These are phyloP conservation scores for Drosophila suzukii DNA, from an alignment of 1,140 invertebrate genomes.

Conservation along the genomic window DNA sequence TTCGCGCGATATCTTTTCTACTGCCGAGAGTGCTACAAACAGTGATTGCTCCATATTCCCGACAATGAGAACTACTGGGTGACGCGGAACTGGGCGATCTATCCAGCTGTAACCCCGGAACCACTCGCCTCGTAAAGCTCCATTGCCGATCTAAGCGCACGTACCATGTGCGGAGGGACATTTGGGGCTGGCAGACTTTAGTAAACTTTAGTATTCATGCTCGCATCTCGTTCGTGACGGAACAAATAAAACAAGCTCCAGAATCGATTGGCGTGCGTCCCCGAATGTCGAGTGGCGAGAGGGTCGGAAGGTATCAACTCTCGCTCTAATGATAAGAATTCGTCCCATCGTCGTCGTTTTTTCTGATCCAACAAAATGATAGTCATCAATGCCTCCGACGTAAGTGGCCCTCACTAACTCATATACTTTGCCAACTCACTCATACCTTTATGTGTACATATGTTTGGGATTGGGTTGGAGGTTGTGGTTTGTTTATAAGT, in stretches of 20 bases:
- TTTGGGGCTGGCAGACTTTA: slow-evolving; percentile 13
- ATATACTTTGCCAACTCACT: not conserved
- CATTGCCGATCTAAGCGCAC: not conserved
- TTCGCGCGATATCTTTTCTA: not conserved
- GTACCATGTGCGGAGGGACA: slow-evolving; percentile 6
- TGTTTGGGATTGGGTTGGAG: slow-evolving; percentile 14
- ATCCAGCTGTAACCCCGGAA: not conserved
- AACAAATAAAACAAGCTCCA: slow-evolving; percentile 40
- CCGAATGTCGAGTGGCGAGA: slow-evolving; percentile 46
- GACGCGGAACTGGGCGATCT: not conserved
- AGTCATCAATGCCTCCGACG: slow-evolving; percentile 74
- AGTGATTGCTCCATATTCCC: not conserved
- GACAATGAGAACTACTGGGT: not conserved
- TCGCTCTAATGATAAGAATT: slow-evolving; percentile 71
- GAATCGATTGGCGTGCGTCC: slow-evolving; percentile 38
- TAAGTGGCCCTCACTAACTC: slow-evolving; percentile 54
- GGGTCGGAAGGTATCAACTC: slow-evolving; percentile 14
- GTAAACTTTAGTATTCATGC: slow-evolving; percentile 56
- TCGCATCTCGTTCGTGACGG: slow-evolving; percentile 62
- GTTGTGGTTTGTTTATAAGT: slow-evolving; percentile 11
- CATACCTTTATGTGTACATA: slow-evolving; percentile 4
- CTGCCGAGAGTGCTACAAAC: not conserved
- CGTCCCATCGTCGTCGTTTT: slow-evolving; percentile 55
- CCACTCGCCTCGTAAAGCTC: not conserved
- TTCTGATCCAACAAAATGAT: slow-evolving; percentile 62